Evolutionary conservation across 2,797 vertebrate species (phyloP), one percentile per base, ranked within the genome.

Genomic region (Acipenser oxyrinchus): DNA sequence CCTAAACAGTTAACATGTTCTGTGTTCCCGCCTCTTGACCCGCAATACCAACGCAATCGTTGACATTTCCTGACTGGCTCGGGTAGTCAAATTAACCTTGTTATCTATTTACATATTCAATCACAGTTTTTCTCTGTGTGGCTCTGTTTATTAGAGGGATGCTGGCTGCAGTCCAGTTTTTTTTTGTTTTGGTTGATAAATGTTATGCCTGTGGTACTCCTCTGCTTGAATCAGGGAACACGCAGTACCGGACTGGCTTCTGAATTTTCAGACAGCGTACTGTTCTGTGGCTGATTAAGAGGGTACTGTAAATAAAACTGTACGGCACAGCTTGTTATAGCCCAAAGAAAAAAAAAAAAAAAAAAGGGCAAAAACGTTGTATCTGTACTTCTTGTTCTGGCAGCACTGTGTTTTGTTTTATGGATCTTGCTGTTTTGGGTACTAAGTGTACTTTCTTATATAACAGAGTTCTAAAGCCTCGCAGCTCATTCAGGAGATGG

Each of bases 341-440:
- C 80, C 71, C 69, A 74, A 66, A 69, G 60, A 73, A 65, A 66
- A 66, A 68, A 65, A 48, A 1, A 18, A 18, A 18, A 18, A 18
- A 18, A 18, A 62, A 6, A 62, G 70, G 71, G 70, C 49, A 84
- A 82, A 82, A 85, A 87, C 85, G 87, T 65, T 74, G 75, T 77
- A 91, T 94, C 92, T 94, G 94, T 87, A 94, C 94, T 91, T 89
- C 94, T 94, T 97, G 95, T 98, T 95, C 94, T 95, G 90, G 92
- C 83, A 81, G 89, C 86, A 86, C 73, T 50, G 66, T 60, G 60
- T 81, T 75, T 81, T 90, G 92, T 89, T 93, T 90, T 90, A 87
- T 90, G 91, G 89, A 82, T 84, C 85, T 89, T 81, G 84, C 88
- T 93, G 92, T 95, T 90, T 84, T 89, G 82, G 88, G 92, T 89